Conservation (phyloP, 64 coral and sea anemone species). For the Stichodactyla helianthus region DNA sequence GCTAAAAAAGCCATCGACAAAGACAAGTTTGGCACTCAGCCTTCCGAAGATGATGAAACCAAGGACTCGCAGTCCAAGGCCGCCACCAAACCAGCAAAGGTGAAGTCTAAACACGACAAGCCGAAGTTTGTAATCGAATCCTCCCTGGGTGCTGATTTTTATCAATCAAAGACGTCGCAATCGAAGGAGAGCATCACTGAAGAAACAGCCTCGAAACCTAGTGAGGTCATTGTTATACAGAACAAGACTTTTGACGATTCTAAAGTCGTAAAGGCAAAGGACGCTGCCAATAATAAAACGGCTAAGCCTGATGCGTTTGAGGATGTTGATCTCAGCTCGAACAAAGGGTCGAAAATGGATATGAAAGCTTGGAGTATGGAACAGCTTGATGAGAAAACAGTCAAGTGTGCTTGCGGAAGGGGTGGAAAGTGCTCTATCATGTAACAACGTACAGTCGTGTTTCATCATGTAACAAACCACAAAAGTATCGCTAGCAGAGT, state of each 20-base stretch:
- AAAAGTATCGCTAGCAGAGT: not conserved
- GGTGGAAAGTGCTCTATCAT: constrained; percentile 88
- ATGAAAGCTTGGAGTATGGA: constrained; percentile 72
- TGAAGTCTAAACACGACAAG: constrained; percentile 73
- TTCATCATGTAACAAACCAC: not conserved
- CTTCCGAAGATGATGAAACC: constrained; percentile 53
- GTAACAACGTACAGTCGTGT: constrained; percentile 23
- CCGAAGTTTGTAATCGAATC: constrained; percentile 90
- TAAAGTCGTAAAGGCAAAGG: not conserved
- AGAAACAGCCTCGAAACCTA: not conserved
- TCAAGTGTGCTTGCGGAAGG: constrained; percentile 74
- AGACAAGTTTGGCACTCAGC: constrained; percentile 49
- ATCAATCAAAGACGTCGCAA: constrained; percentile 37
- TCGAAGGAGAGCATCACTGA: constrained; percentile 68
- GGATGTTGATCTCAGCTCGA: constrained; percentile 63
- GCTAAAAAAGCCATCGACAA: constrained; percentile 60
- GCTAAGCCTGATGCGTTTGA: constrained; percentile 54
- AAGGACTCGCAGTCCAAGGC: constrained; percentile 27
- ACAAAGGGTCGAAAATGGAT: constrained; percentile 61
- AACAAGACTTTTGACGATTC: constrained; percentile 29
- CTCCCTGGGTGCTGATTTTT: constrained; percentile 79
- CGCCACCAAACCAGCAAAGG: constrained; percentile 35
- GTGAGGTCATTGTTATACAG: constrained; percentile 16
- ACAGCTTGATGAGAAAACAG: constrained; percentile 72
- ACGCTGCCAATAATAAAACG: not conserved